Base-by-base conservation (phyloP, 2,797 vertebrate species). In the Chrysocyon brachyurus region DNA sequence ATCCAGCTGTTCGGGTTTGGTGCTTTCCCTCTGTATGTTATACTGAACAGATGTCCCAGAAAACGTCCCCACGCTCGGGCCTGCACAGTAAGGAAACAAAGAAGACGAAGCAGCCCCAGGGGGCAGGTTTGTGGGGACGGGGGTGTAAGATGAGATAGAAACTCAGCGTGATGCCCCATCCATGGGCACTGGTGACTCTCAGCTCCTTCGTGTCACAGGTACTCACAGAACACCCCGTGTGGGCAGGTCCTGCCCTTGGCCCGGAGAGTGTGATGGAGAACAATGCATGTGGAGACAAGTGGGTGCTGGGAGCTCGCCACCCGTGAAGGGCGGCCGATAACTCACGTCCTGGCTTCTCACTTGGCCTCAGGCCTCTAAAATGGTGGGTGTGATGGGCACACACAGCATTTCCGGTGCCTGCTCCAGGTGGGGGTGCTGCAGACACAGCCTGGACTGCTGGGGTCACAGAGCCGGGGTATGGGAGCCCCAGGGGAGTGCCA, bases 161-260 rank as follows among this genome's bases (percentile, higher is more conserved):
- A 12, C 59, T 12, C 59, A 63, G 61, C 2, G 5, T 28, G 12
- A 63, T 2, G 61, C 26, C 46, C 4, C 0, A 16, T 21, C n/a
- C 12, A 3, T 0, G 3, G 0, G 4, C 40, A 9, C 46, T 5
- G 6, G 6, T 19, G 31, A 12, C n/a, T 49, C 31, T 24, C 22
- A 9, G 15, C 31, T 21, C 24, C 1, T 28, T 78, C 63, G 3
- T 21, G 5, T 12, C 49, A 64, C 61, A 15, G 8, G 21, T 15
- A 21, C 40, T 49, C 73, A 7, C 24, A 21, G 82, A 49, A 3
- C 46, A n/a, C 28, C 28, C 5, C 19, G 28, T 26, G 7, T 9
- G 61, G 52, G 19, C 40, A 22, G 12, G 40, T n/a, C 12, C 61
- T 10, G 12, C 15, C 21, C 46, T 15, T 15, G 59, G n/a, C 73